Evolutionary conservation across 2,113 vertebrate species (phyloP), one percentile per base, ranked within the genome.

Genomic region (Arvicanthis niloticus): DNA sequence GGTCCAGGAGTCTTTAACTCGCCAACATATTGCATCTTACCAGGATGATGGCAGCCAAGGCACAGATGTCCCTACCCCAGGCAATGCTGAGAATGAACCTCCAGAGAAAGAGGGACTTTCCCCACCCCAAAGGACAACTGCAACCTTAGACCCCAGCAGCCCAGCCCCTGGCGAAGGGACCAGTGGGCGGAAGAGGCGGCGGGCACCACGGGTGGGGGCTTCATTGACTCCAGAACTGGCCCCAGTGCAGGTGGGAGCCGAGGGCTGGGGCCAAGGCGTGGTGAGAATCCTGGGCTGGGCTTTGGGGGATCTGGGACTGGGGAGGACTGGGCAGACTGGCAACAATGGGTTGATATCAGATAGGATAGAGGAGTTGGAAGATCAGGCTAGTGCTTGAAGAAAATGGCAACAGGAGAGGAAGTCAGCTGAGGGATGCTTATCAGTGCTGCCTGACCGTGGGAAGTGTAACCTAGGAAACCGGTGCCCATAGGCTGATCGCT

Each of bases 11-110:
- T 45, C 82, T 37, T 94, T 26, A 91, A 26, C 21, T n/a, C 2
- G 3, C 42, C 42, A 9, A 29, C 0, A 31, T 13, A 45, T 31
- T 51, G 2, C 24, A 10, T 34, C 45, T 58, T 31, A 0, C 70
- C 95, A 98, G 98, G 98, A 98, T 0, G 98, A 98, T 82, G 98
- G 98, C 73, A 97, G 97, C 82, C 98, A 97, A 58, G 95, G 96
- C 51, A 93, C 96, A 9, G 98, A 98, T 13, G 94, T 96, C 53
- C 97, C 96, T 22, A 97, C 97, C 21, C 98, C 97, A 0, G 97
- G 97, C 58, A 97, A 98, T 1, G 78, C 97, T 0, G 98, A 98
- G 88, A 98, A 98, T 0, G 98, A 98, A 75, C 98, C 97, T 48
- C 97, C 98, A 1, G 98, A 98, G 82, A 98, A 97, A 53, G 98